Conservation (phyloP, 2,113 vertebrate genomes). For the Ophiodon elongatus region DNA sequence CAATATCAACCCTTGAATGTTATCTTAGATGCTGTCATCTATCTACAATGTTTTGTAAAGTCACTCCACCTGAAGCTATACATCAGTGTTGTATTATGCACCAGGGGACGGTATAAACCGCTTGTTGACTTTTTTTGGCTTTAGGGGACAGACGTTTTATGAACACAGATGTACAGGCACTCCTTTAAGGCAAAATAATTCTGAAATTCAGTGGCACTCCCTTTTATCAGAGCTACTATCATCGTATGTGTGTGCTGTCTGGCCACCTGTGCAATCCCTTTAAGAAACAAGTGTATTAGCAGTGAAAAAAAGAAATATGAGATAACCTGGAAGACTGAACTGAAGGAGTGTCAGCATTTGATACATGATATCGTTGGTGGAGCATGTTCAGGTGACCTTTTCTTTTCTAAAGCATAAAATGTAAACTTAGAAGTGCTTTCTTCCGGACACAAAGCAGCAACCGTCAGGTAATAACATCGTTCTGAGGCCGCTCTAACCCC, state of each 20-base stretch:
- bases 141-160: conserved; percentile 51
- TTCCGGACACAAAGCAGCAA: conserved; percentile 18
- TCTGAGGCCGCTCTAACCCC: conserved; percentile 12
- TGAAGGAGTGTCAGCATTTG: conserved; percentile 4
- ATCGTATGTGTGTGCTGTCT: conserved; percentile 4
- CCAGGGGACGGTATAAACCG: conserved; percentile 39
- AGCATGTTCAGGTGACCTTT: conserved; percentile 23
- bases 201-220: conserved; percentile 15
- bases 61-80: conserved; percentile 45
- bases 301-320: not conserved
- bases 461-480: conserved; percentile 15
- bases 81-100: conserved; percentile 44
- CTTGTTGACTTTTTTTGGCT: conserved; percentile 56
- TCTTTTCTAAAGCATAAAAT: conserved; percentile 37
- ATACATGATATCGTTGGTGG: conserved; percentile 6
- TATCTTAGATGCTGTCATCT: conserved; percentile 38
- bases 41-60: conserved; percentile 39
- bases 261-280: conserved; percentile 15
- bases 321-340: not conserved
- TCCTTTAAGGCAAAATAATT: conserved; percentile 32
- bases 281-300: conserved; percentile 1
- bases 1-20: conserved; percentile 22
- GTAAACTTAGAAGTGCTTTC: conserved; percentile 28
- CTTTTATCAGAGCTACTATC: conserved; percentile 25
- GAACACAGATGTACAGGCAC: conserved; percentile 36